These are phyloP conservation scores for Chrysomela aeneicollis DNA, from an alignment of 2,888 invertebrate species.

Conservation along the genomic window DNA sequence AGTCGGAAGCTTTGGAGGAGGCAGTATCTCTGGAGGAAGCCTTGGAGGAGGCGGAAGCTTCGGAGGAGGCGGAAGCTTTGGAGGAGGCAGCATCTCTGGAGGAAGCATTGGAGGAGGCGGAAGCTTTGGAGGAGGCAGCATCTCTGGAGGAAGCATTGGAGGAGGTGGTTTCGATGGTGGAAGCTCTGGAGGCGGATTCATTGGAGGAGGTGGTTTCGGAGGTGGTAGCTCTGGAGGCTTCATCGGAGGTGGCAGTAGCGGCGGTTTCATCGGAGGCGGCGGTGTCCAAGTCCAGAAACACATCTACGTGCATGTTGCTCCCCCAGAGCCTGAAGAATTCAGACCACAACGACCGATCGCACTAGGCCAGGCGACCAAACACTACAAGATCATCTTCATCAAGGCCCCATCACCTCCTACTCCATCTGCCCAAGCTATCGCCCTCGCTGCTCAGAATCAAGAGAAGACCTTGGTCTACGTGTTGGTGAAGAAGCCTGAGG, in stretches of 20 bases:
- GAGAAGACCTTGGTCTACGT: slow-evolving; percentile 90
- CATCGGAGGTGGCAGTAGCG: slow-evolving; percentile 50
- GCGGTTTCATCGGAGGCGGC: slow-evolving; percentile 49
- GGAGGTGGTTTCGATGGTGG: slow-evolving; percentile 36
- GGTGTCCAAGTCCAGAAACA: slow-evolving; percentile 79
- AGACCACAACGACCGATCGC: slow-evolving; percentile 70
- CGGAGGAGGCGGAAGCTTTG: slow-evolving; percentile 38
- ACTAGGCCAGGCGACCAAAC: slow-evolving; percentile 78
- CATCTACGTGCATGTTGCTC: slow-evolving; percentile 88
- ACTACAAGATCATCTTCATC: slow-evolving; percentile 91
- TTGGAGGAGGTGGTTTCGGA: slow-evolving; percentile 48
- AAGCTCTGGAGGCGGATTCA: slow-evolving; percentile 49
- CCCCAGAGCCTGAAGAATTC: slow-evolving; percentile 78
- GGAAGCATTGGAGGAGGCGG: slow-evolving; percentile 43
- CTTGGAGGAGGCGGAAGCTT: slow-evolving; percentile 38
- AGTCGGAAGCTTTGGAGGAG: slow-evolving; percentile 50
- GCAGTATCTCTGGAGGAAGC: slow-evolving; percentile 35
- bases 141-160: slow-evolving; percentile 55
- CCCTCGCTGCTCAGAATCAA: slow-evolving; percentile 81
- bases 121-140: slow-evolving; percentile 58
- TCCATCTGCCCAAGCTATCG: slow-evolving; percentile 78
- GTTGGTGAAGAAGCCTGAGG: slow-evolving; percentile 84
- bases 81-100: slow-evolving; percentile 34
- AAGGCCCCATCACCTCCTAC: slow-evolving; percentile 69
- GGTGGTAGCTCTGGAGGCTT: slow-evolving; percentile 62